Base-by-base conservation (phyloP, 2,113 vertebrate species). In the Eptatretus burgeri region DNA sequence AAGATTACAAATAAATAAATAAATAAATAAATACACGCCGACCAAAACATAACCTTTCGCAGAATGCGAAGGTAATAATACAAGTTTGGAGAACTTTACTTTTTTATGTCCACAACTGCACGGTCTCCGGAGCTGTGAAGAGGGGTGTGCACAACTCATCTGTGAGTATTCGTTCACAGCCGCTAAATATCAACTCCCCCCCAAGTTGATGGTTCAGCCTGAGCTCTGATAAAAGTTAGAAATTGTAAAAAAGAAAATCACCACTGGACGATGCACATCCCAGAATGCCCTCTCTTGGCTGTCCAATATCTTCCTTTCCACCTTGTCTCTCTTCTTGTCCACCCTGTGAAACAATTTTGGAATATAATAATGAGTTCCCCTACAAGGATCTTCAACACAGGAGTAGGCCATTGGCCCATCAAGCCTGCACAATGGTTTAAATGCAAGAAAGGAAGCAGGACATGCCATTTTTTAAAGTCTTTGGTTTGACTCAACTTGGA, bases 261-360 rank as follows among this genome's bases (percentile, higher is more conserved):
- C 87, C 83, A 94, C 87, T 64, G 87, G 87, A 56, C 87, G 79
- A 72, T 94, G 87, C 65, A 93, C 87, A 66, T 94, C 87, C 87
- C 87, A 94, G 74, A 94, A 94, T 64, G 85, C 87, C 70, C 87
- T 81, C 72, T 94, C 86, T 72, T 94, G 87, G 71, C 87, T 94
- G 72, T 94, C 87, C 71, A 91, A 73, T 73, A 94, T 91, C 75
- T 94, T 94, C 70, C 87, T 80, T 74, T 94, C 87, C 1, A 84
- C 88, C 72, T 93, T 94, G 75, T 94, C 87, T 66, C 88, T 94
- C 75, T 93, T 94, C 63, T 84, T 81, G 74, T 94, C 87, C 5
- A 94, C 83, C 73, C 87, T 94, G 73, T 66, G 75, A 65, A 50
- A 66, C 65, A 67, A 68, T 73, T 67, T 49, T 71, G 67, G 69